These are phyloP conservation scores for Fukomys damarensis DNA, from an alignment of 2,113 vertebrate species.

Conservation along the genomic window DNA sequence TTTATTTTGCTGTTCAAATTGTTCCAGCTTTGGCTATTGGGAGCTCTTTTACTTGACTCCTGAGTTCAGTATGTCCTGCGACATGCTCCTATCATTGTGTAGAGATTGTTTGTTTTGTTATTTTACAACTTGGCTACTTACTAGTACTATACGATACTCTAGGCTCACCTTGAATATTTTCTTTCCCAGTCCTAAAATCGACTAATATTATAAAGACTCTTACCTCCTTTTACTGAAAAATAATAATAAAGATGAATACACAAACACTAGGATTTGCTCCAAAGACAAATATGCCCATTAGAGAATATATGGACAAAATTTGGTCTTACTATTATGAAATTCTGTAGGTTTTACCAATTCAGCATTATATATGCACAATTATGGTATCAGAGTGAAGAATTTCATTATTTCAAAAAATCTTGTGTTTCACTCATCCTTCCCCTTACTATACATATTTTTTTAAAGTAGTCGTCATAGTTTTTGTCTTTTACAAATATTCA, in stretches of 20 bases:
- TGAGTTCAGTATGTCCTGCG: neutral
- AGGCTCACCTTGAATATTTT: neutral
- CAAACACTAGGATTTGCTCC: neutral
- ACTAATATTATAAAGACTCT: neutral
- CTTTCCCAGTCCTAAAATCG: neutral
- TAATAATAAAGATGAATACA: neutral
- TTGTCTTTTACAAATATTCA: neutral
- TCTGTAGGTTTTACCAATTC: neutral
- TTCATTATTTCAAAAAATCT: neutral
- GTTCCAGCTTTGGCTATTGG: neutral
- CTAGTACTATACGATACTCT: neutral
- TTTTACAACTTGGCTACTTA: neutral
- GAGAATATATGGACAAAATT: neutral
- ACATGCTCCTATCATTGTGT: neutral
- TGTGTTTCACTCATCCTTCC: neutral
- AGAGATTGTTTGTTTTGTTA: neutral
- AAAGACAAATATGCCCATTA: neutral
- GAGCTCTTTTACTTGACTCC: neutral
- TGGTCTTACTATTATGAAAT: neutral
- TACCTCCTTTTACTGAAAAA: neutral
- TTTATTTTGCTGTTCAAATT: neutral
- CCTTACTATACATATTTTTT: neutral
- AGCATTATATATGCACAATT: neutral
- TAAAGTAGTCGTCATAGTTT: neutral
- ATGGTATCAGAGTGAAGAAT: neutral